Evolutionary conservation across 1,140 invertebrate species (phyloP).

Genomic region (Hycleus cichorii): DNA sequence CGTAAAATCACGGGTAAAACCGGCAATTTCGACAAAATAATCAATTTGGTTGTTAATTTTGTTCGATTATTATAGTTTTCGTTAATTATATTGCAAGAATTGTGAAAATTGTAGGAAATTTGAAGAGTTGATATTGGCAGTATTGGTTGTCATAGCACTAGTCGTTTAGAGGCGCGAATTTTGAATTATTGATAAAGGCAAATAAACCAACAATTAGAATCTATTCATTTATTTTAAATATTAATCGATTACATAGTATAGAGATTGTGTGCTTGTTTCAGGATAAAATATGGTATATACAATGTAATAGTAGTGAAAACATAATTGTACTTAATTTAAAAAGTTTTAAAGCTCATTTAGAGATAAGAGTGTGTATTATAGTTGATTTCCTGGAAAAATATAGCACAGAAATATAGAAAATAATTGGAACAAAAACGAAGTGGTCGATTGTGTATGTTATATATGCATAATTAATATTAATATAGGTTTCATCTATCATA

Average conservation of each 20-base stretch:
- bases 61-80: too few species aligned
- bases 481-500: not conserved
- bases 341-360: constrained; percentile 36
- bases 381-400: too few species aligned
- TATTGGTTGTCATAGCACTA: too few species aligned
- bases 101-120: too few species aligned
- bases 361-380: constrained; percentile 12
- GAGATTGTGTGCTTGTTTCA: constrained; percentile 37
- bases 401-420: not conserved
- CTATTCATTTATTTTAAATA: constrained; percentile 42
- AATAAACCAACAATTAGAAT: constrained; percentile 29
- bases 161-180: too few species aligned
- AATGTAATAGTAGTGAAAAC: constrained; percentile 42
- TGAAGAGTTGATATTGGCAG: too few species aligned
- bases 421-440: constrained; percentile 1
- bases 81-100: too few species aligned
- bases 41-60: too few species aligned
- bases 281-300: constrained; percentile 43
- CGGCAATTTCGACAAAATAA: too few species aligned
- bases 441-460: constrained; percentile 1
- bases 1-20: too few species aligned
- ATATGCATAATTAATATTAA: not conserved
- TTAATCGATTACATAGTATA: constrained; percentile 44
- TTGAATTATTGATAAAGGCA: too few species aligned
- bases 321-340: constrained; percentile 38